Conservation (phyloP, 2,888 invertebrate species). For the Rhingia rostrata region DNA sequence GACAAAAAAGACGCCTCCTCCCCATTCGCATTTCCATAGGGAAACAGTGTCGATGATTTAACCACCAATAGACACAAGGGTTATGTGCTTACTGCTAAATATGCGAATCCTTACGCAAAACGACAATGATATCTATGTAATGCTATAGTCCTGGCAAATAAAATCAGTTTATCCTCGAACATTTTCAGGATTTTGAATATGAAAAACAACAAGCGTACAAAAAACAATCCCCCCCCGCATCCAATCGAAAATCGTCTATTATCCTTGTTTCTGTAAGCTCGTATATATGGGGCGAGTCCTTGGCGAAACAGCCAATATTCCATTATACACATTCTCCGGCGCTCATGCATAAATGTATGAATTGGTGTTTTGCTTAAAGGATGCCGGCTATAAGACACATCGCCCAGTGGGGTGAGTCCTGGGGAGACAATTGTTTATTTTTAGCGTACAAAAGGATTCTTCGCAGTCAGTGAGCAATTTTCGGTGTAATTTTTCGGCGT, state of each 20-base stretch:
- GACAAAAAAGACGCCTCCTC: slow-evolving; percentile 52
- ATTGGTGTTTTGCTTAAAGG: slow-evolving; percentile 60
- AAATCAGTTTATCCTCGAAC: slow-evolving; percentile 70
- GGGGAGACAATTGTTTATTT: slow-evolving; percentile 51
- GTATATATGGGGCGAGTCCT: slow-evolving; percentile 25
- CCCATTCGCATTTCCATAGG: slow-evolving; percentile 41
- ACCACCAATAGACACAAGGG: slow-evolving; percentile 75
- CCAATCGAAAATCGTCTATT: slow-evolving; percentile 13
- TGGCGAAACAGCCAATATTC: slow-evolving; percentile 60
- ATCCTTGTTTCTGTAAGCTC: slow-evolving; percentile 33
- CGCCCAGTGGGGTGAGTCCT: background rate
- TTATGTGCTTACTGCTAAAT: slow-evolving; percentile 70
- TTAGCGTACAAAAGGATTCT: slow-evolving; percentile 68
- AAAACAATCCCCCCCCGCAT: background rate
- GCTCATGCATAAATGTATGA: slow-evolving; percentile 75
- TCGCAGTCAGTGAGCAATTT: slow-evolving; percentile 69
- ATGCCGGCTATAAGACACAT: slow-evolving; percentile 33
- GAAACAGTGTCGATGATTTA: slow-evolving; percentile 74
- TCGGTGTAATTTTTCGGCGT: slow-evolving; percentile 62
- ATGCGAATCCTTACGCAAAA: slow-evolving; percentile 74
- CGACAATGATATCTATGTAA: slow-evolving; percentile 70
- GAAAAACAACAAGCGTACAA: slow-evolving; percentile 63
- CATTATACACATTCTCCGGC: slow-evolving; percentile 61
- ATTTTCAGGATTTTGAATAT: slow-evolving; percentile 72
- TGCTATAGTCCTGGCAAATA: slow-evolving; percentile 70